Percentiles rank a stretch among this genome's conserved stretches.
phyloP scores from a whole-genome alignment of 35 echinoderm and acorn worm species.

The Chiridota heheva region DNA sequence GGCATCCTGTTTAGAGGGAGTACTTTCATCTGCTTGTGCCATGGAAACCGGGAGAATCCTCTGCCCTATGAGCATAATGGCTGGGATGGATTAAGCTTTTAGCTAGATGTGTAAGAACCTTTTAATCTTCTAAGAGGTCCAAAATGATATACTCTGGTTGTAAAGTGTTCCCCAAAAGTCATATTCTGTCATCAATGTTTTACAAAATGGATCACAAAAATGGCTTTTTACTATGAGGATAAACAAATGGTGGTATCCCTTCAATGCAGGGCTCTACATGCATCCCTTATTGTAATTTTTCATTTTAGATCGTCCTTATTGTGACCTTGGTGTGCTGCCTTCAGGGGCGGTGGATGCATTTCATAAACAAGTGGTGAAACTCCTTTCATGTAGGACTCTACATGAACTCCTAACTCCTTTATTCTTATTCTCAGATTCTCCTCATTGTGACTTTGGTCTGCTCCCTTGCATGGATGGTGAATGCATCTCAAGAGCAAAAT shows the following conservation, averaged over 20 bases:
- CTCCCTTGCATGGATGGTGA: constrained; percentile 58
- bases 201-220: too few species aligned
- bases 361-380: neutral
- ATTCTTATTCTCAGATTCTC: constrained; percentile 33
- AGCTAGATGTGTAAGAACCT: too few species aligned
- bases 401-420: neutral
- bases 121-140: too few species aligned
- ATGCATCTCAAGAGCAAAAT: constrained; percentile 42
- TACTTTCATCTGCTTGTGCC: too few species aligned
- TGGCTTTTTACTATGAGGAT: too few species aligned
- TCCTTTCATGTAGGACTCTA: neutral
- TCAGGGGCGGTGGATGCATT: neutral
- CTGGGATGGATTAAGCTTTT: too few species aligned
- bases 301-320: neutral
- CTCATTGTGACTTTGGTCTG: constrained; percentile 46
- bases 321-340: neutral
- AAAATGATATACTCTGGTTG: too few species aligned
- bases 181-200: too few species aligned
- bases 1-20: too few species aligned
- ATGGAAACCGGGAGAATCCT: too few species aligned
- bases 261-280: neutral
- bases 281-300: neutral
- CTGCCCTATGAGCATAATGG: too few species aligned
- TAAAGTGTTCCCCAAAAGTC: too few species aligned
- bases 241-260: neutral